Base-by-base conservation (phyloP, 92 coral and sea anemone genomes). In the Phenganax marumi region DNA sequence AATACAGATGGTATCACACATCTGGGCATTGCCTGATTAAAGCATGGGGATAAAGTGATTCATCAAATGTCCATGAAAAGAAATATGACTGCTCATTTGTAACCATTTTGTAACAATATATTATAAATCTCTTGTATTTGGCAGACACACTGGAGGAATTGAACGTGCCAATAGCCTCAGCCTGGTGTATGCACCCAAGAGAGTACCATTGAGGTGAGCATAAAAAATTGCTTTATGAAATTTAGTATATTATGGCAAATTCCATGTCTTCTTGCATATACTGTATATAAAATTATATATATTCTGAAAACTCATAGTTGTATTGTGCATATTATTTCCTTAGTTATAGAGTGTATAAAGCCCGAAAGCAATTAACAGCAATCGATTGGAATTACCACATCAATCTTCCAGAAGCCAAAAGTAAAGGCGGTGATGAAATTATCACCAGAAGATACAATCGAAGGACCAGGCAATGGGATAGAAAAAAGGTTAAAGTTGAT, bases 101-200 rank as follows among this genome's bases (percentile, higher is more conserved):
- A 33, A 5, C 43, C 43, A 33, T 33, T 33, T 33, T 33, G 43
- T 33, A 33, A 33, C 43, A 33, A 33, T 33, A 33, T 33, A 33
- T 33, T 33, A 33, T 33, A 33, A 33, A 33, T 33, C 43, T 60
- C 24, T 60, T 16, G 10, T 60, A 60, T 60, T 60, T 12, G 43
- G 43, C 70, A 84, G 84, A n/a, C 84, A 84, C 78, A 84, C 87
- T 11, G 84, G 84, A 58, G 69, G 76, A 68, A 77, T 84, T 50
- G 84, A 84, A 48, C 68, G 87, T 76, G 76, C 76, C 8, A 84
- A 76, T 62, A 84, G 83, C 46, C 87, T 84, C 17, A 84, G 74
- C 65, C 76, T 84, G 22, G 77, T 69, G 16, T 77, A 84, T 52
- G 65, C 83, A 18, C 84, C 84, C 70, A 84, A 76, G 87, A 84